Conservation (phyloP, 2,888 invertebrate genomes). For the Brachynemurus nebulosus region DNA sequence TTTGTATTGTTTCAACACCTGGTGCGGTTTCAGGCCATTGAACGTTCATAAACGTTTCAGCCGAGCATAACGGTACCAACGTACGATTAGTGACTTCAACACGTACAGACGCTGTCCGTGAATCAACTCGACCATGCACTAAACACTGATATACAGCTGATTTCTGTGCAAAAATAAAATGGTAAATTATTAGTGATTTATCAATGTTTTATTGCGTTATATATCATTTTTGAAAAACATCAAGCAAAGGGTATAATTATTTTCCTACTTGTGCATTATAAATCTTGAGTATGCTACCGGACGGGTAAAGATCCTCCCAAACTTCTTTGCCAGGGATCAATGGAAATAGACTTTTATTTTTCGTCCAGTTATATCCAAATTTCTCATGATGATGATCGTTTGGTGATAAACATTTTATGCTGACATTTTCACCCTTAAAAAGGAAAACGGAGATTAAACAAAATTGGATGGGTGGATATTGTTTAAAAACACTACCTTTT, state of each 20-base stretch:
- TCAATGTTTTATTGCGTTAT: too few relatives aligned
- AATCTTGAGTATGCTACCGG: slow-evolving; percentile 68
- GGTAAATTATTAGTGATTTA: too few relatives aligned
- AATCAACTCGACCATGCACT: slow-evolving; percentile 33
- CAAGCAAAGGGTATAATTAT: not conserved
- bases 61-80: slow-evolving; percentile 41
- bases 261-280: slow-evolving; percentile 56
- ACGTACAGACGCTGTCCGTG: slow-evolving; percentile 46
- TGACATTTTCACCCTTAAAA: slow-evolving; percentile 59
- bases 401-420: slow-evolving; percentile 54
- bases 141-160: slow-evolving; percentile 65
- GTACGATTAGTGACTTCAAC: slow-evolving; percentile 48
- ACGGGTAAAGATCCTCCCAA: slow-evolving; percentile 74
- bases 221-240: not conserved
- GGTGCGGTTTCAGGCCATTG: slow-evolving; percentile 58
- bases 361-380: slow-evolving; percentile 73
- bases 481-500: slow-evolving; percentile 38
- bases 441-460: slow-evolving; percentile 15
- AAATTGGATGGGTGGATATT: not conserved
- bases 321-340: slow-evolving; percentile 61
- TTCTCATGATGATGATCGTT: slow-evolving; percentile 48
- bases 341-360: slow-evolving; percentile 59
- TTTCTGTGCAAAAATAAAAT: slow-evolving; percentile 37
- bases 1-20: slow-evolving; percentile 51
- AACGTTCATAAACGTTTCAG: slow-evolving; percentile 41